Evolutionary conservation across 2,797 vertebrate genomes (phyloP), one percentile per base, ranked within the genome.

Genomic region (Mico argentatus): DNA sequence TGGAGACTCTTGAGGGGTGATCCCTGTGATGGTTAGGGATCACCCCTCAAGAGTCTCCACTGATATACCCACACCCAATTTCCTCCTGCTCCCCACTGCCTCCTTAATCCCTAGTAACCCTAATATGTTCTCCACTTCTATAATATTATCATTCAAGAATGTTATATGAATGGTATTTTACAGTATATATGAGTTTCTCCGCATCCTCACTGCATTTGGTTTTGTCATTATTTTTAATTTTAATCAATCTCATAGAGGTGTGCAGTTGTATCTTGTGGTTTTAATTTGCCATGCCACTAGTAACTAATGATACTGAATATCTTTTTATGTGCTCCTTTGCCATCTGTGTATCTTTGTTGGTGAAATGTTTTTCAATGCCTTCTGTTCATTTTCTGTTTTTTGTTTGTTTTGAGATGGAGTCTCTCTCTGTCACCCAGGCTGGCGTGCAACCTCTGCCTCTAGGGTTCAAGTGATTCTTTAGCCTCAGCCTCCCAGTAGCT

Each of bases 211-310:
- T 41, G 26, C 14, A 57, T 90, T 95, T 75, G 59, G 9, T 83
- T 89, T 90, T 95, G n/a, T 41, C 15, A 59, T 4, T 46, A 1
- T 44, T 93, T 80, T 91, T 86, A n/a, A 89, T 95, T 96, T 73
- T 77, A 82, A 46, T 52, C 14, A 88, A 76, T 96, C 11, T 61
- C 10, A 36, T 73, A 80, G 39, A 75, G 39, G n/a, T 76, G 22
- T 33, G 6, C 39, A 73, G 17, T 87, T 14, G 13, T 89, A 87
- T 82, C 33, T 70, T 41, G 33, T 88, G 36, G 15, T 88, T 94
- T 96, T 92, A 88, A 72, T 94, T 95, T 82, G 72, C 27, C 8
- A 88, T 84, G 87, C 87, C 17, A 90, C 72, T 90, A 80, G n/a
- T 88, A 48, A 61, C 61, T 84, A 52, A 50, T 70, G 59, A 33